Base-by-base conservation (phyloP, 2,113 vertebrate genomes). In the Triplophysa siluroides region DNA sequence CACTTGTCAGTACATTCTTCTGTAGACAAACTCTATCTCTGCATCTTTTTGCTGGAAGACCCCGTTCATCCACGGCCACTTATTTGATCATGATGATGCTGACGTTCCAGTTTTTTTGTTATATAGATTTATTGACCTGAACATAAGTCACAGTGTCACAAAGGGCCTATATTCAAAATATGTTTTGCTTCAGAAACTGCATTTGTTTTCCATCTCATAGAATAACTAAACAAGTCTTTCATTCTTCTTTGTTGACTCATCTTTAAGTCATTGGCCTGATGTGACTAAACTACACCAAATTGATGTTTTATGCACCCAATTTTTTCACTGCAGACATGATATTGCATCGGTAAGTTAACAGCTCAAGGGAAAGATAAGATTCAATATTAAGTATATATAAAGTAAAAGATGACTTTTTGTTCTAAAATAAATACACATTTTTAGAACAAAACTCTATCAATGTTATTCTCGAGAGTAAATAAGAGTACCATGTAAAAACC, bases 31-130 rank as follows among this genome's bases (percentile, higher is more conserved):
- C 60, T 80, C 41, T 21, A 66, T 69, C 38, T 70, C 43, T 58
- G 24, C 73, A 54, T 67, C 64, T 69, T 45, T 41, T 64, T 66
- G 26, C 52, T 21, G 43, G n/a, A 77, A 77, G 62, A 74, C 45
- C 26, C 75, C 63, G 50, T 50, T 29, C 67, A 67, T 71, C 33
- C 68, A 58, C 66, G 54, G 45, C 65, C 76, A 66, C 77, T 87
- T 85, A 86, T 88, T 84, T 85, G 82, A 87, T 86, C 81, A 88
- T 78, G 75, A 84, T 84, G 83, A 84, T 87, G 85, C 85, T 85
- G 84, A 87, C 85, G 77, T 85, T 76, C 63, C 78, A 76, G 82
- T 86, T 83, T 78, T 77, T 78, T 47, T 63, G 29, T 81, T 75
- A 78, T 79, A 83, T 77, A 78, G 77, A 83, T 83, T 88, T 86